Base-by-base conservation (phyloP, 35 echinoderm and acorn worm genomes). In the Stichopus chloronotus region DNA sequence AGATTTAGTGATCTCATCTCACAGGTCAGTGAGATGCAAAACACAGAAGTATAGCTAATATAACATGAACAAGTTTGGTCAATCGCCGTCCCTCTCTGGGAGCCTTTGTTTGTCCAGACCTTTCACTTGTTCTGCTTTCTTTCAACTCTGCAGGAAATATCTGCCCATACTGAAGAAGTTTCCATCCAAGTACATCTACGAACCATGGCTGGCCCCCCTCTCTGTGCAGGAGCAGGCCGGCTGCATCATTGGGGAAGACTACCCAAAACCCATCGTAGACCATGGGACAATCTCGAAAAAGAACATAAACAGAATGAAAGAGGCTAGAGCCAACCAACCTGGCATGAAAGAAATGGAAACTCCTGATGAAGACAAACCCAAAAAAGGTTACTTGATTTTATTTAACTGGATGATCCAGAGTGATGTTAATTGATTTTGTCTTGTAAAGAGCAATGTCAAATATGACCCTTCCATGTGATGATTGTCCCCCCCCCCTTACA, bases 201-300 rank as follows among this genome's bases (percentile, higher is more conserved):
- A 96, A 86, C 95, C 95, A 2, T 96, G 95, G 95, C 92, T 58
- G 16, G 95, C 95, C 8, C 95, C 95, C 11, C 93, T 72, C 13
- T 92, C 83, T 55, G 83, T 94, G 24, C 95, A 96, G 78, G 83
- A 96, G 84, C 78, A 87, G 24, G 95, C 95, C 13, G 95, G 95
- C 14, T 96, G 95, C 72, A 77, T 96, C 57, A 71, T 96, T 6
- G 95, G 93, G 5, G 59, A 58, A 17, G 95, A 96, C 65, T 96
- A 96, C 92, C 95, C 95, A 14, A 52, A 59, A 72, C 92, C 95
- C 1, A 94, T 94, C 25, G 88, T 94, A 4, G 91, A 92, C 14
- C 95, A 96, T 54, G 57, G 25, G 12, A 63, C 81, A 12, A 93
- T 94, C 14, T 86, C 57, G 4, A 94, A 96, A 57, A 78, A 93